Percentiles rank a stretch among this genome's conserved stretches.
Evolutionary conservation across 2,888 invertebrate genomes (phyloP).

Genomic region (Torymus auratus): DNA sequence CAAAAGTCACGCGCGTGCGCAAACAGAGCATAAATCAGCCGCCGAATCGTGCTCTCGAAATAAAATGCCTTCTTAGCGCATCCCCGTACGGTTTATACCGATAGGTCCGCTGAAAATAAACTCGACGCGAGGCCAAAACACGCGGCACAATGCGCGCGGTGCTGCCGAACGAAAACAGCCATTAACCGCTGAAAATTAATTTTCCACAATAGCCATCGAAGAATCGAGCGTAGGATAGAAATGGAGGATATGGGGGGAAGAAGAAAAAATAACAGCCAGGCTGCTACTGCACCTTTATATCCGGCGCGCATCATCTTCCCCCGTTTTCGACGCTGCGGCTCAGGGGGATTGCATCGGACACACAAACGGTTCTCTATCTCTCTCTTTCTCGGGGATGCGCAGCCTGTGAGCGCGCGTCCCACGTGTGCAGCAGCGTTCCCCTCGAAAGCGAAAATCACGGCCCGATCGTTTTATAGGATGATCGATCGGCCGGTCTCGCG

Average conservation of each 20-base stretch:
- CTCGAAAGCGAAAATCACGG: conserved; percentile 44
- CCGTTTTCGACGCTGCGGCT: too few species aligned
- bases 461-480: conserved; percentile 43
- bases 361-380: not conserved
- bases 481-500: conserved; percentile 23
- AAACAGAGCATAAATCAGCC: conserved; percentile 54
- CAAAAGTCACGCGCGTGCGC: conserved; percentile 46
- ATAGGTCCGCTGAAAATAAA: conserved; percentile 44
- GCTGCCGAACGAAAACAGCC: conserved; percentile 22
- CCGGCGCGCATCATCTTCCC: too few species aligned
- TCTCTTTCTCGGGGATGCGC: not conserved
- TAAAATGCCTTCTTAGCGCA: conserved; percentile 48
- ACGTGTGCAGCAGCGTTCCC: not conserved
- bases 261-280: too few species aligned
- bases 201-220: conserved; percentile 13
- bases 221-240: not conserved
- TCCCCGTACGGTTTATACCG: not conserved
- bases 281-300: too few species aligned
- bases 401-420: not conserved
- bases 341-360: too few species aligned
- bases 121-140: conserved; percentile 45
- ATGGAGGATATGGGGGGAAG: too few species aligned
- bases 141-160: not conserved
- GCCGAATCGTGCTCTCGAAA: conserved; percentile 52
- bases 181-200: conserved; percentile 45